Percentiles rank a stretch among this genome's conserved stretches.
Evolutionary conservation across 53 echinoderm and acorn worm genomes (phyloP).

Genomic region (Mesocentrotus franciscanus): DNA sequence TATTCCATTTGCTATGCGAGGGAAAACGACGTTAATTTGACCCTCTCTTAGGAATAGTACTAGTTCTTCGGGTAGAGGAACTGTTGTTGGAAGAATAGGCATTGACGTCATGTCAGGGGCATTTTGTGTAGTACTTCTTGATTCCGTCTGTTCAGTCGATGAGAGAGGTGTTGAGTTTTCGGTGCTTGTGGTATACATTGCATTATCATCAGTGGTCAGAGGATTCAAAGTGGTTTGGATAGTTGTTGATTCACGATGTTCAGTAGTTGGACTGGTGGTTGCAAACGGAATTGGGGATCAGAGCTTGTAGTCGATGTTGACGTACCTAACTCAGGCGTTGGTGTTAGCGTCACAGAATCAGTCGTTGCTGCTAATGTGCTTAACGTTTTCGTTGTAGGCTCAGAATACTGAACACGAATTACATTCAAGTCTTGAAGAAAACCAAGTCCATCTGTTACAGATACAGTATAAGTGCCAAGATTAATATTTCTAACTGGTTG

Average conservation of each 20-base stretch:
- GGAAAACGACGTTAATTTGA: neutral
- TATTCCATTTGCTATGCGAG: neutral
- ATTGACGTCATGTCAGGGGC: neutral
- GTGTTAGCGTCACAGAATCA: neutral
- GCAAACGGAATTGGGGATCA: neutral
- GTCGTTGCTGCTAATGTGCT: too few species aligned
- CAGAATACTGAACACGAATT: neutral
- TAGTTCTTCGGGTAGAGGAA: neutral
- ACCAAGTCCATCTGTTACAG: neutral
- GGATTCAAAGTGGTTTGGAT: neutral
- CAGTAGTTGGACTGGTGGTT: neutral
- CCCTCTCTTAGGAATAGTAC: constrained; percentile 1
- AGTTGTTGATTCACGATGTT: neutral
- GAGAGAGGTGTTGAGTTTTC: neutral
- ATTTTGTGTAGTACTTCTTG: neutral
- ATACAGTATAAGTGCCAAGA: constrained; percentile 38
- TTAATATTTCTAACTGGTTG: neutral
- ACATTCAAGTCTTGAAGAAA: constrained; percentile 19
- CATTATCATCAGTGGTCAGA: neutral
- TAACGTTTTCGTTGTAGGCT: constrained; percentile 5
- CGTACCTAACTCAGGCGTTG: neutral
- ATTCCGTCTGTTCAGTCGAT: neutral
- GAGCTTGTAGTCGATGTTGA: neutral
- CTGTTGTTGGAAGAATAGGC: neutral
- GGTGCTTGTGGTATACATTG: neutral